Evolutionary conservation across 2,888 invertebrate species (phyloP).

Genomic region (Pteria penguin): DNA sequence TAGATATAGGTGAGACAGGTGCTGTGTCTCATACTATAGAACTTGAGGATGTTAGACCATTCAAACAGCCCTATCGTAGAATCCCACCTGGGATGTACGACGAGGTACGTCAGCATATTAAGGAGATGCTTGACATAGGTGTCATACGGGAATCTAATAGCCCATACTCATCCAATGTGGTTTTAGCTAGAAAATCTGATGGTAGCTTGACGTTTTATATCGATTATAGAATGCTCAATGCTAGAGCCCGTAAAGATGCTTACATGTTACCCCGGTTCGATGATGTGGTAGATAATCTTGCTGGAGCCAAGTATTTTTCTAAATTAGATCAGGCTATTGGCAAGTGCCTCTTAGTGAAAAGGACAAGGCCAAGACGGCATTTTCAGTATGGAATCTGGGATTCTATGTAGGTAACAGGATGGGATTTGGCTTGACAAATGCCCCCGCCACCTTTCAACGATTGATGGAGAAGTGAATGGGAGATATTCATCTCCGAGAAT

Average conservation of each 20-base stretch:
- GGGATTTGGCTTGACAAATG: no score
- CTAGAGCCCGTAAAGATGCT: no score
- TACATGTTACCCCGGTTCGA: constrained; percentile 36
- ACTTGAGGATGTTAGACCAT: constrained; percentile 31
- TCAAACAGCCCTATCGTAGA: constrained; percentile 33
- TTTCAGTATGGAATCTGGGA: constrained; percentile 41
- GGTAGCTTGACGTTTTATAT: constrained; percentile 31
- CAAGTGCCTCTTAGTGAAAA: constrained; percentile 34
- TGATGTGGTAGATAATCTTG: constrained; percentile 27
- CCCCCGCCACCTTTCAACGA: constrained; percentile 62
- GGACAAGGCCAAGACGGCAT: constrained; percentile 42
- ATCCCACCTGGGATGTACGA: no score
- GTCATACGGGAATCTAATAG: constrained; percentile 27
- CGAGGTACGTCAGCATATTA: constrained; percentile 42
- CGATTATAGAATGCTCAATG: constrained; percentile 30
- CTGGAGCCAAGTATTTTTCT: constrained; percentile 26
- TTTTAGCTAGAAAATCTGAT: constrained; percentile 31
- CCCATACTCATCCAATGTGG: constrained; percentile 32
- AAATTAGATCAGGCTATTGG: constrained; percentile 37
- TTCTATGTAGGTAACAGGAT: constrained; percentile 59
- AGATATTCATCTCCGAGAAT: constrained; percentile 35
- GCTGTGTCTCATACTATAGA: no score
- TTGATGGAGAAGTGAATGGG: constrained; percentile 46
- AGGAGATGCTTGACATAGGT: constrained; percentile 37
- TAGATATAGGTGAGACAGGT: constrained; percentile 26